phyloP scores from a whole-genome alignment of 2,113 vertebrate species.

The Phylloscopus whistleri region DNA sequence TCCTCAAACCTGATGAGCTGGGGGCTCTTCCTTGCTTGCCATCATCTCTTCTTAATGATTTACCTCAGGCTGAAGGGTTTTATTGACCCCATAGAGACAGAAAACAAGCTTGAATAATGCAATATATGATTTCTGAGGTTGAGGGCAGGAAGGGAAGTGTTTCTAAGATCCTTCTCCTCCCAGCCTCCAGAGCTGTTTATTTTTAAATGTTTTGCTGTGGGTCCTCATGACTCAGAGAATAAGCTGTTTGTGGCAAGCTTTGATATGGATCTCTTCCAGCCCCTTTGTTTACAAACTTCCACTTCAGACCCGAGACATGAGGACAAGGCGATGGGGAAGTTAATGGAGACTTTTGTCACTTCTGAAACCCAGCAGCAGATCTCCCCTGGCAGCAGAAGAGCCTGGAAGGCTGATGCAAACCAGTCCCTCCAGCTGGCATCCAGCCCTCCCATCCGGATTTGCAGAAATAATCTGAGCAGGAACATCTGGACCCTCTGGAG shows the following conservation, averaged over 20 bases:
- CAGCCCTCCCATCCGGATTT: background rate
- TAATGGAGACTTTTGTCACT: background rate
- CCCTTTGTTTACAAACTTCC: conserved; percentile 35
- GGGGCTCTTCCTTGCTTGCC: background rate
- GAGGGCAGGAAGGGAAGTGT: conserved; percentile 3
- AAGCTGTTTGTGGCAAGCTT: conserved; percentile 3
- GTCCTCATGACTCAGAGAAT: conserved; percentile 21
- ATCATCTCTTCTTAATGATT: background rate
- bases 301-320: background rate
- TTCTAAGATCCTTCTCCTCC: background rate
- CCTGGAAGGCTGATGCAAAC: background rate
- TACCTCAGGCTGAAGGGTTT: background rate
- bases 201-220: background rate
- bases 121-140: background rate
- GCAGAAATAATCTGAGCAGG: conserved; percentile 22
- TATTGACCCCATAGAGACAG: background rate
- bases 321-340: conserved; percentile 5
- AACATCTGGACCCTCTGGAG: conserved; percentile 26
- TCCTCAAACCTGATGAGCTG: background rate
- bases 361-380: background rate
- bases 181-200: background rate
- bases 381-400: background rate
- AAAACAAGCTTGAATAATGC: background rate
- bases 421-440: background rate
- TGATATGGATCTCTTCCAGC: conserved; percentile 6